Percentiles rank a stretch among this genome's conserved stretches.
Evolutionary conservation across 2,888 invertebrate genomes (phyloP).

Genomic region (Eueremaeus valkanovi): DNA sequence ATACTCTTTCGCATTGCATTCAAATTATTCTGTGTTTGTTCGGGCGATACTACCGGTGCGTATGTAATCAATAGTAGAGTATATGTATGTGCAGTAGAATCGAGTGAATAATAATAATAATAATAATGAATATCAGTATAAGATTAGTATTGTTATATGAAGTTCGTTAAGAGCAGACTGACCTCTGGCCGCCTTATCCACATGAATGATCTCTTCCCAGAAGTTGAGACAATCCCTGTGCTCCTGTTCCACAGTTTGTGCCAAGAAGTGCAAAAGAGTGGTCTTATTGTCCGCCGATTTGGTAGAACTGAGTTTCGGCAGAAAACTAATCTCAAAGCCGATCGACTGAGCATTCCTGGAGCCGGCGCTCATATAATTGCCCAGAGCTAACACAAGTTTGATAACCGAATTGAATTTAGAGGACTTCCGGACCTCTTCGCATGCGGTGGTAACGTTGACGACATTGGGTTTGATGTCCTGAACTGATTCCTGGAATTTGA

Average conservation of each 20-base stretch:
- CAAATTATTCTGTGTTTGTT: constrained; percentile 53
- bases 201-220: constrained; percentile 80
- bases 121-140: too few species aligned
- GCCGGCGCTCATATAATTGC: constrained; percentile 96
- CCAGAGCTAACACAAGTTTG: constrained; percentile 80
- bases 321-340: constrained; percentile 92
- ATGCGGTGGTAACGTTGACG: constrained; percentile 89
- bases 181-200: constrained; percentile 70
- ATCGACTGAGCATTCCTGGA: constrained; percentile 88
- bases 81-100: too few species aligned
- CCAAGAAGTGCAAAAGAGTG: constrained; percentile 86
- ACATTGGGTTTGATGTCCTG: constrained; percentile 86
- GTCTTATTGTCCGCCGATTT: constrained; percentile 89
- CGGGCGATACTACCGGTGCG: constrained; percentile 52
- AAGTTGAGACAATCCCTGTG: constrained; percentile 80
- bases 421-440: constrained; percentile 85
- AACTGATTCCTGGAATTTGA: constrained; percentile 79
- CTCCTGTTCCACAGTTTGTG: constrained; percentile 78
- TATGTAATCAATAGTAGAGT: neutral
- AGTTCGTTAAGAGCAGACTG: constrained; percentile 20
- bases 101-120: too few species aligned
- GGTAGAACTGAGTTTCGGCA: constrained; percentile 68
- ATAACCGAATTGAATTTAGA: constrained; percentile 83
- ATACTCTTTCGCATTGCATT: constrained; percentile 60
- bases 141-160: too few species aligned